Conservation (phyloP, 2,113 vertebrate species). For the Origma solitaria region DNA sequence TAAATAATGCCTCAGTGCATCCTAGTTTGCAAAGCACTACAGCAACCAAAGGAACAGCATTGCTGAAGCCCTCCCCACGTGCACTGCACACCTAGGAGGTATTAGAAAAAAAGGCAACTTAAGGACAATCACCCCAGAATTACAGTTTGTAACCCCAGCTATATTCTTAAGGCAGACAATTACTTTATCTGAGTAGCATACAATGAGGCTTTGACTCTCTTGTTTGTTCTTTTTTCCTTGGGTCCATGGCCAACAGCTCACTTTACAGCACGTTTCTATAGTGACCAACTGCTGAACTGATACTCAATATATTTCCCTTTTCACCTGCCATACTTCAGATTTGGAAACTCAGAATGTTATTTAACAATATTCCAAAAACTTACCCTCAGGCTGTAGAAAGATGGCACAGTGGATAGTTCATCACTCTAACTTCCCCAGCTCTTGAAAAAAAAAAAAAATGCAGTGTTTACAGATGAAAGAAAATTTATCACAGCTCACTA, state of each 20-base stretch:
- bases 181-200: neutral
- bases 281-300: neutral
- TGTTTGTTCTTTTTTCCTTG: neutral
- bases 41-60: neutral
- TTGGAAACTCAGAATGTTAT: neutral
- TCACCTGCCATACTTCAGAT: neutral
- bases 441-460: neutral
- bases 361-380: neutral
- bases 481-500: neutral
- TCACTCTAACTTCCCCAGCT: neutral
- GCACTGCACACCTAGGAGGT: rapidly evolving
- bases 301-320: neutral
- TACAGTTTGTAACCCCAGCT: neutral
- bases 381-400: neutral
- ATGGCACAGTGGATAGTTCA: neutral
- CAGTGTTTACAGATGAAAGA: neutral
- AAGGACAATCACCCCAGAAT: neutral
- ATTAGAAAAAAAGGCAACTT: neutral
- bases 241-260: neutral
- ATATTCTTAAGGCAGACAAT: neutral
- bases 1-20: neutral
- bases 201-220: neutral
- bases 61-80: neutral
- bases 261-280: neutral
- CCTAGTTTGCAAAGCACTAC: neutral